Percentiles rank a stretch among this genome's conserved stretches.
Evolutionary conservation across 2,888 invertebrate genomes (phyloP).

Genomic region (Apodemia duryi): DNA sequence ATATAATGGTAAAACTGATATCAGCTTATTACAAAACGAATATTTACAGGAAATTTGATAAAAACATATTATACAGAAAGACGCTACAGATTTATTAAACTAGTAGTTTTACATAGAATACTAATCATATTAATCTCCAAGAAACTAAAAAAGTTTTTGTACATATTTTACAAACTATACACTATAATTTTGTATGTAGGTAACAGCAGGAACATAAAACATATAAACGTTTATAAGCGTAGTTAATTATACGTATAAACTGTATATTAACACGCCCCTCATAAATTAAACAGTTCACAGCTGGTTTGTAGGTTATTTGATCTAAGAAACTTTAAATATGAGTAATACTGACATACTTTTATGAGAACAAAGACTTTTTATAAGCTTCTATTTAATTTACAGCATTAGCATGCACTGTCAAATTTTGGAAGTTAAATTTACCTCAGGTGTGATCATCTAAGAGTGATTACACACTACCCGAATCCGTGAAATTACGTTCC

Average conservation of each 20-base stretch:
- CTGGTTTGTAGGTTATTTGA: conserved; percentile 7
- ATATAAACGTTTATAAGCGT: neutral
- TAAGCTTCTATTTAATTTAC: conserved; percentile 1
- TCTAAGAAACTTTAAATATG: neutral
- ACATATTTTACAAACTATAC: neutral
- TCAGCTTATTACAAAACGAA: too few relatives aligned
- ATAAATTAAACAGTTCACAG: neutral
- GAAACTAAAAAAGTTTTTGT: neutral
- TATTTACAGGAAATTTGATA: too few relatives aligned
- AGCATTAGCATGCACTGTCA: neutral
- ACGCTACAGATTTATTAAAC: too few relatives aligned
- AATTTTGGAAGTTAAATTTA: too few relatives aligned
- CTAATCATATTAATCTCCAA: too few relatives aligned
- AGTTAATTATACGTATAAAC: conserved; percentile 2
- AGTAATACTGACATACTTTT: conserved; percentile 6
- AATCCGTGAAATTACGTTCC: too few relatives aligned
- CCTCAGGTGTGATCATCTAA: too few relatives aligned
- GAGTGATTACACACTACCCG: too few relatives aligned
- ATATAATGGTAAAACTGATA: too few relatives aligned
- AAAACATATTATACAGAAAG: too few relatives aligned
- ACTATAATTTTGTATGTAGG: neutral
- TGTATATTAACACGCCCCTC: conserved; percentile 9
- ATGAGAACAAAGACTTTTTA: conserved; percentile 7
- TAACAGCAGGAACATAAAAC: conserved; percentile 1
- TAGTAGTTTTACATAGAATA: too few relatives aligned